Evolutionary conservation across 1,140 invertebrate genomes (phyloP).

Genomic region (Scaptomyza graminum): DNA sequence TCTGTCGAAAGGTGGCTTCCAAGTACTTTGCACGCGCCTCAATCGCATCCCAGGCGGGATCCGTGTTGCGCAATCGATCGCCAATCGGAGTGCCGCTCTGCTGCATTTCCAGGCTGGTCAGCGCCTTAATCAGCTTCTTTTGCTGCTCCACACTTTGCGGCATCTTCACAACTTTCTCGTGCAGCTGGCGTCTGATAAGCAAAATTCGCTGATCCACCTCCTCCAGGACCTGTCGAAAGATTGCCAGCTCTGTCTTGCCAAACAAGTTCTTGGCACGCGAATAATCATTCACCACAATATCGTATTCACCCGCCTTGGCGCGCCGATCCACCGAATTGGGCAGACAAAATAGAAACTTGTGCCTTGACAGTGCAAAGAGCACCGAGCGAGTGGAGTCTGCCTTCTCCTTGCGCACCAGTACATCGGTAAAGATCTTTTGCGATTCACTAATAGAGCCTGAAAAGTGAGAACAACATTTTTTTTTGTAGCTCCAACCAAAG

Average conservation of each 20-base stretch:
- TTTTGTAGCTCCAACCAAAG: neutral
- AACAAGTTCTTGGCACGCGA: constrained; percentile 97
- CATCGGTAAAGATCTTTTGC: constrained; percentile 96
- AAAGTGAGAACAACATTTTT: neutral
- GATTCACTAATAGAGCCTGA: constrained; percentile 95
- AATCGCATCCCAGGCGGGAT: constrained; percentile 97
- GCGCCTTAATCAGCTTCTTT: constrained; percentile 93
- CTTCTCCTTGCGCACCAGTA: constrained; percentile 95
- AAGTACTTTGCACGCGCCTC: constrained; percentile 91
- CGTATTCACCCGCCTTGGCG: constrained; percentile 97
- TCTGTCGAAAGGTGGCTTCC: constrained; percentile 84
- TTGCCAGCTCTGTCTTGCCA: constrained; percentile 95
- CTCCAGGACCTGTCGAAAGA: constrained; percentile 93
- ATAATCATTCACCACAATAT: constrained; percentile 99
- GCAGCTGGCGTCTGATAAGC: constrained; percentile 91
- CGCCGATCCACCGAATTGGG: constrained; percentile 97
- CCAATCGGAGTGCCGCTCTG: constrained; percentile 73
- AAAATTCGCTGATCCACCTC: constrained; percentile 96
- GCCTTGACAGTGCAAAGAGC: constrained; percentile 93
- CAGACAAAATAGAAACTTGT: constrained; percentile 96
- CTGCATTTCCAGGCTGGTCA: constrained; percentile 87
- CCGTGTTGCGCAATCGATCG: constrained; percentile 83
- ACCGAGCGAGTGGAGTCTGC: constrained; percentile 98
- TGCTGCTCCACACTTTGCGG: constrained; percentile 96
- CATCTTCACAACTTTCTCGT: constrained; percentile 93